Base-by-base conservation (phyloP, 2,797 vertebrate genomes). In the Ataeniobius toweri region DNA sequence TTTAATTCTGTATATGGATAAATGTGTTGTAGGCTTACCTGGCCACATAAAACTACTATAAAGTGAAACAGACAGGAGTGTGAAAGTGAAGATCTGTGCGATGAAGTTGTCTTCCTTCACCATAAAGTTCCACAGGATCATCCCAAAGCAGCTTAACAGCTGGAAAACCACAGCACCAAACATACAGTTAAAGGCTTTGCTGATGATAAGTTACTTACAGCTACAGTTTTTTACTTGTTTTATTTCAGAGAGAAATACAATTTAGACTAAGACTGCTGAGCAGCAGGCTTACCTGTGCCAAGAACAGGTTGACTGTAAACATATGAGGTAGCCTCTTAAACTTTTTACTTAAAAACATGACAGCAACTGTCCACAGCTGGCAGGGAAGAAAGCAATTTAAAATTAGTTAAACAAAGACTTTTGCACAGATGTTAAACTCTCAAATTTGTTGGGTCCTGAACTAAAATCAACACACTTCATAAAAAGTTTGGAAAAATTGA, bases 1-100 rank as follows among this genome's bases (percentile, higher is more conserved):
- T 53, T 22, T 44, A 56, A 55, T 14, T 31, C n/a, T 67, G 24
- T 41, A n/a, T 16, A 46, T 72, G 22, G 8, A 6, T 51, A 8
- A 4, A 4, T 22, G 36, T 68, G 44, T 59, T 24, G 46, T 68
- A 24, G 59, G 31, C 20, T 5, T 95, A 99, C 98, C 98, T 95
- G 98, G 96, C 98, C 98, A 99, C 1, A 99, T 79, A 81, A 96
- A 99, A 36, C 97, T 96, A 89, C 97, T 97, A 89, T 98, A 99
- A 82, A 99, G 96, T 1, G 98, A 97, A 58, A 96, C 95, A 83
- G 96, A 98, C 13, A 99, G 92, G 22, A 99, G 88, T 53, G 97
- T 93, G 91, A 98, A 99, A 41, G 96, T 96, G 58, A 99, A 90
- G 81, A 97, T 92, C 90, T 97, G 96, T 75, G 95, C 90, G 36